A percentile compares a stretch with the other conserved stretches of the same genome.
These are phyloP conservation scores for Caenorhabditis brenneri DNA, from an alignment of 1,140 invertebrate species.

Conservation along the genomic window DNA sequence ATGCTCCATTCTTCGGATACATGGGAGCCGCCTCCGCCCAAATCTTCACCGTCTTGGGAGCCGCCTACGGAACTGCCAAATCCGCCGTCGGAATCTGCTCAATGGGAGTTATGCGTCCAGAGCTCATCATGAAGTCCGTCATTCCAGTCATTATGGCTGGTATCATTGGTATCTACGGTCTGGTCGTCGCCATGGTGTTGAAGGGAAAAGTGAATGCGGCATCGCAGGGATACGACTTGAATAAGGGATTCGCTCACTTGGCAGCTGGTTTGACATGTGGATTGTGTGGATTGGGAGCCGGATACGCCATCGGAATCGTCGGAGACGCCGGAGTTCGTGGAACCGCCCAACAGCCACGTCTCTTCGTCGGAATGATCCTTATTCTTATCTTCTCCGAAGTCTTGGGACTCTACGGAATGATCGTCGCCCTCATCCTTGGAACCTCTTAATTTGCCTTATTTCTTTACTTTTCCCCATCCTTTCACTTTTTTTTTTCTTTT, in stretches of 20 bases:
- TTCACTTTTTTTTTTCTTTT: background rate
- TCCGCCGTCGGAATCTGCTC: conserved; percentile 98
- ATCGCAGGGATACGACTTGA: conserved; percentile 76
- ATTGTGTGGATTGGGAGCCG: conserved; percentile 79
- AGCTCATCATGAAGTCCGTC: conserved; percentile 99
- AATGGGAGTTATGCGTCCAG: conserved; percentile 99
- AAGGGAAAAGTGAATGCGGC: conserved; percentile 69
- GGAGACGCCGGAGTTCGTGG: conserved; percentile 81
- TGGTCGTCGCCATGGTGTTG: conserved; percentile 69
- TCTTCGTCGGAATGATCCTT: conserved; percentile 99
- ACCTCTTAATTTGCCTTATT: conserved; percentile 47
- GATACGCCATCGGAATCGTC: conserved; percentile 59
- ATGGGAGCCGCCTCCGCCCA: conserved; percentile 98
- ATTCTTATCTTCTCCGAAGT: conserved; percentile 99
- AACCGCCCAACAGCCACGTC: conserved; percentile 95
- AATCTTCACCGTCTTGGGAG: conserved; percentile 94
- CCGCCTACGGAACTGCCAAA: conserved; percentile 99
- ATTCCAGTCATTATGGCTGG: conserved; percentile 96
- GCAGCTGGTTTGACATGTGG: conserved; percentile 95
- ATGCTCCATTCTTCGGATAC: conserved; percentile 80
- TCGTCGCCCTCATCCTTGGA: conserved; percentile 96
- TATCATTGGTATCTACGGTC: conserved; percentile 71
- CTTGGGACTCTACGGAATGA: conserved; percentile 98
- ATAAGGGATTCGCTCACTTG: conserved; percentile 88
- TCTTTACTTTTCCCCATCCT: background rate